Conservation (phyloP, 2,113 vertebrate species). For the Theropithecus gelada region DNA sequence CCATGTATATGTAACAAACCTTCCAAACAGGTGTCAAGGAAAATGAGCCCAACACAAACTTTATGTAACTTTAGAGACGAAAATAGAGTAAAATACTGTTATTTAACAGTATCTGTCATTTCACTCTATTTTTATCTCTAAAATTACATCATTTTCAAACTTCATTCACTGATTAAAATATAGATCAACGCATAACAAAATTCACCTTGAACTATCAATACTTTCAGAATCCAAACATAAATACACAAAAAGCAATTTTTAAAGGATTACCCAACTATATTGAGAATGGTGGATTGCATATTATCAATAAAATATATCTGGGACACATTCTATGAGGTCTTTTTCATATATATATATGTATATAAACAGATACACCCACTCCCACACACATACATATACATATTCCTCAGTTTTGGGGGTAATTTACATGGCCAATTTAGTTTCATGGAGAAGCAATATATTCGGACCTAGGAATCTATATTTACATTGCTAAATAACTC, state of each 20-base stretch:
- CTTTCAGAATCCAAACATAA: conserved; percentile 30
- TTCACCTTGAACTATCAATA: neutral
- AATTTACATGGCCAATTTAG: neutral
- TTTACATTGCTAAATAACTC: conserved; percentile 27
- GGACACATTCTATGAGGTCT: neutral
- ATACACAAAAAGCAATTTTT: neutral
- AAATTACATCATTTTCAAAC: conserved; percentile 3
- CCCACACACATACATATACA: neutral
- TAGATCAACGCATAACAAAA: neutral
- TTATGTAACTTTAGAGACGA: too few species aligned
- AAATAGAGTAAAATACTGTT: too few species aligned
- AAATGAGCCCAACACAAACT: neutral
- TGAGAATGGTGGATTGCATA: neutral
- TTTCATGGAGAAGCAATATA: neutral
- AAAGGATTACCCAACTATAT: neutral
- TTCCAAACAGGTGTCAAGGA: neutral
- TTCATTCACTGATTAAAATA: conserved; percentile 15
- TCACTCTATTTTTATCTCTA: neutral
- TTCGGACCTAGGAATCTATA: neutral
- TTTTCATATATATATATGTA: conserved; percentile 7
- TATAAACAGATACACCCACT: neutral
- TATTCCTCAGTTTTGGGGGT: neutral
- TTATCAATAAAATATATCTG: neutral
- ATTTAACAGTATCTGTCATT: neutral
- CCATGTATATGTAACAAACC: neutral